Conservation (phyloP, 2,888 invertebrate genomes). For the Pristionchus arcanus region DNA sequence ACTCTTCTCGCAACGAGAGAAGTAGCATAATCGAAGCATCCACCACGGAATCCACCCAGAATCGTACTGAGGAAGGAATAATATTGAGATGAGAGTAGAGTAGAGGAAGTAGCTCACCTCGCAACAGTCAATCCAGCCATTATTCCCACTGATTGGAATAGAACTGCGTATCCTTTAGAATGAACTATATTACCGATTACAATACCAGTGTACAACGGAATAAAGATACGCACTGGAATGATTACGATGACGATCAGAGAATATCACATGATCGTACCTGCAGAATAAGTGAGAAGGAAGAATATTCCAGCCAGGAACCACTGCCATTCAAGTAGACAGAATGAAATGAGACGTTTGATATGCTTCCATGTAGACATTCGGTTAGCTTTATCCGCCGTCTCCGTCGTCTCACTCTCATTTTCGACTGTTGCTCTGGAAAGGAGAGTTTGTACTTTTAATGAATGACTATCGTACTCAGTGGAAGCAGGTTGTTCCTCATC, state of each 20-base stretch:
- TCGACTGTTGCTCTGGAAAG: background rate
- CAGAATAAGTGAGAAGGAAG: constrained; percentile 75
- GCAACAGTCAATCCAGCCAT: constrained; percentile 67
- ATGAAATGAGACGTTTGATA: constrained; percentile 69
- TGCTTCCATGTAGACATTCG: constrained; percentile 61
- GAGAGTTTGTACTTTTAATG: background rate
- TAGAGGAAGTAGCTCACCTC: constrained; percentile 62
- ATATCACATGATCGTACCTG: constrained; percentile 60
- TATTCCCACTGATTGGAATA: constrained; percentile 69
- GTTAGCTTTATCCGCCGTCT: background rate
- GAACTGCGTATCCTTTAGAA: constrained; percentile 59
- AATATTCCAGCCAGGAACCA: constrained; percentile 75
- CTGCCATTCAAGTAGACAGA: constrained; percentile 69
- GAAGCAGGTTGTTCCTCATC: constrained; percentile 37
- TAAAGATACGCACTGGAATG: constrained; percentile 77
- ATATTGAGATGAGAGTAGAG: background rate
- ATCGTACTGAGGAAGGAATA: constrained; percentile 71
- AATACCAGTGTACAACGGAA: constrained; percentile 76
- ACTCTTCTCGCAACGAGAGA: constrained; percentile 78
- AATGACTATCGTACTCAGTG: background rate
- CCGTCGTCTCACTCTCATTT: background rate
- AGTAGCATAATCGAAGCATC: constrained; percentile 79
- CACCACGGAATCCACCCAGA: constrained; percentile 79
- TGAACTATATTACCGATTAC: constrained; percentile 76
- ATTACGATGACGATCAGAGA: background rate